Percentiles rank a stretch among this genome's conserved stretches.
These are phyloP conservation scores for Ia io DNA, from an alignment of 2,113 vertebrate genomes.

Conservation along the genomic window DNA sequence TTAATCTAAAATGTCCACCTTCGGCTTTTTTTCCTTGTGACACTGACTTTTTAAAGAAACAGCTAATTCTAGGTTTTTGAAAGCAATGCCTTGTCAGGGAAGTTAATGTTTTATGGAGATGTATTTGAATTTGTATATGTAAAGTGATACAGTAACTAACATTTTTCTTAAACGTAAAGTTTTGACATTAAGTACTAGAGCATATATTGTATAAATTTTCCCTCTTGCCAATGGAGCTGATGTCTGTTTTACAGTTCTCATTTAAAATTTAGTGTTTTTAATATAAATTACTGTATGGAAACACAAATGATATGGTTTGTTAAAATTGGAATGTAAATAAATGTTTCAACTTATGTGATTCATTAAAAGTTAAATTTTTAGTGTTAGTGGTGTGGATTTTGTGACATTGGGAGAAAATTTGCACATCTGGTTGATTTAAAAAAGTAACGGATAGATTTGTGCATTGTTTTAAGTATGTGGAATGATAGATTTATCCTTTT, in stretches of 20 bases:
- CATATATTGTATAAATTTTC: constrained; percentile 18
- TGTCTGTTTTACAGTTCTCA: constrained; percentile 46
- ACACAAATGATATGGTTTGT: constrained; percentile 54
- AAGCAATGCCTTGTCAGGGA: constrained; percentile 2
- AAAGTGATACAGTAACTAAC: constrained; percentile 37
- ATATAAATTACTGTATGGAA: constrained; percentile 54
- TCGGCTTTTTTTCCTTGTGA: not conserved
- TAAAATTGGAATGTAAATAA: constrained; percentile 69
- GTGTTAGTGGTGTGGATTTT: constrained; percentile 54
- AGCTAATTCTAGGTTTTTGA: constrained; percentile 7
- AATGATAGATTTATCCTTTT: not conserved
- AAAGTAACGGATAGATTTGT: constrained; percentile 25
- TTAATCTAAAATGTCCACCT: constrained; percentile 14
- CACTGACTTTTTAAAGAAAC: constrained; percentile 33
- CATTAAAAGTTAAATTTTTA: constrained; percentile 54
- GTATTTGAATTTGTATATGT: constrained; percentile 46
- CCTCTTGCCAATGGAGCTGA: not conserved
- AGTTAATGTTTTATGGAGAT: constrained; percentile 28
- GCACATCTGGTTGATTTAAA: not conserved
- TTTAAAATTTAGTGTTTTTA: constrained; percentile 58
- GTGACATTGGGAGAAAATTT: constrained; percentile 54
- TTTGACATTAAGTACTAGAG: constrained; percentile 7
- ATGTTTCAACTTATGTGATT: constrained; percentile 48
- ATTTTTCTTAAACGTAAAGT: not conserved
- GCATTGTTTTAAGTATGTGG: not conserved